Conservation (phyloP, 2,797 vertebrate species). For the Molossus molossus region DNA sequence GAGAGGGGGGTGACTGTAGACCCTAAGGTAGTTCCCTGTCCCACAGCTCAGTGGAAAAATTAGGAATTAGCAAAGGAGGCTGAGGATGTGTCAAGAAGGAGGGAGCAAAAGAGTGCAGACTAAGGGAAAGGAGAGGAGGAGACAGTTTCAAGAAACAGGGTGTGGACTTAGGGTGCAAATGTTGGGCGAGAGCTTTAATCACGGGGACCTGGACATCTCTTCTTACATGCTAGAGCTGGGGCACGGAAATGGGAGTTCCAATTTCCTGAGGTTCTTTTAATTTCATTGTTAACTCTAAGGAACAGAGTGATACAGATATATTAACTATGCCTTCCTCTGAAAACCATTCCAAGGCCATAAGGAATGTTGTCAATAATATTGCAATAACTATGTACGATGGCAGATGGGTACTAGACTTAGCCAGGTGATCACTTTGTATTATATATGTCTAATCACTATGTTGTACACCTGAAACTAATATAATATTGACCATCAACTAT, state of each 20-base stretch:
- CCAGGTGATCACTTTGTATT: not conserved
- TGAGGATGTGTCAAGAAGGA: not conserved
- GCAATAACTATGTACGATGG: not conserved
- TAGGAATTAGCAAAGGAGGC: conserved; percentile 16
- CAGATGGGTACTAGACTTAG: not conserved
- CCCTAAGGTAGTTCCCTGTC: not conserved
- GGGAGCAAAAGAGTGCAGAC: not conserved
- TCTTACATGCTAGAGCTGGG: not conserved
- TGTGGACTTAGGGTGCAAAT: not conserved
- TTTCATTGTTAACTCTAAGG: not conserved
- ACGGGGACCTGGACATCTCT: not conserved
- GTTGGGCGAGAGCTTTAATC: not conserved
- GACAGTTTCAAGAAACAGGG: not conserved
- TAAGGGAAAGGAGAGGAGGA: not conserved
- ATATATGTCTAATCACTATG: not conserved
- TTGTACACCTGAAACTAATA: not conserved
- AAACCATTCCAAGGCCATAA: not conserved
- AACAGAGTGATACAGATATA: not conserved
- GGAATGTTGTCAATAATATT: not conserved
- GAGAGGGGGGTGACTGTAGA: not conserved
- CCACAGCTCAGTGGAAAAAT: not conserved
- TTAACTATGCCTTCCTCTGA: not conserved
- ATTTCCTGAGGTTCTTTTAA: not conserved
- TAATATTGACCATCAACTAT: not conserved
- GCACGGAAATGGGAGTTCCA: not conserved